Conservation (phyloP, 2,888 invertebrate genomes). For the Leptopterna dolabrata region DNA sequence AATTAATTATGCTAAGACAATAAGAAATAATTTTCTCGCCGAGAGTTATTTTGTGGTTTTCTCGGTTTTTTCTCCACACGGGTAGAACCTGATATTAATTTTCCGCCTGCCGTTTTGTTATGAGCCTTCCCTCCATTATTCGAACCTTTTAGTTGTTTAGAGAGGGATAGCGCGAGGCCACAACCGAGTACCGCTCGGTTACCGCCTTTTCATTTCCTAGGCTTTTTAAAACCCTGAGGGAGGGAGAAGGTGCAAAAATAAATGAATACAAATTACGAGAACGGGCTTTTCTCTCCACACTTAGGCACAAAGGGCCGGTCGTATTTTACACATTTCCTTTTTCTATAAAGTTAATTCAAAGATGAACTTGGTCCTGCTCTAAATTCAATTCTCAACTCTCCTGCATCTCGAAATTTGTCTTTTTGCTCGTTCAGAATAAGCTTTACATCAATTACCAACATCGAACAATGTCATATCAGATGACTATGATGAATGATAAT, state of each 20-base stretch:
- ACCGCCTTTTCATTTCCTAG: not conserved
- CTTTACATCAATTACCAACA: too few species aligned
- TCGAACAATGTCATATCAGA: too few species aligned
- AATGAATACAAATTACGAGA: slow-evolving; percentile 11
- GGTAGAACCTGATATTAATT: not conserved
- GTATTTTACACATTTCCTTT: not conserved
- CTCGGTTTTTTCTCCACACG: not conserved
- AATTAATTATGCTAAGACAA: not conserved
- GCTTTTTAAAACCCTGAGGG: not conserved
- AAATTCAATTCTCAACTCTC: not conserved
- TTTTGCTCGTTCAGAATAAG: too few species aligned
- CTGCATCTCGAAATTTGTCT: not conserved
- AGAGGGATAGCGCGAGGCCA: not conserved
- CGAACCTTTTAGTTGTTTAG: not conserved
- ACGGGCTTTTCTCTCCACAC: slow-evolving; percentile 1
- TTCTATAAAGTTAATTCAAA: not conserved
- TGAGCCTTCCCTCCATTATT: not conserved
- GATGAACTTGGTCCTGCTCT: not conserved
- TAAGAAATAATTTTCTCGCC: not conserved
- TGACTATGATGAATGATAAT: too few species aligned
- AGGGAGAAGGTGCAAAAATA: not conserved
- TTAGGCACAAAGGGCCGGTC: not conserved
- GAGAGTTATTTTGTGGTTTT: not conserved
- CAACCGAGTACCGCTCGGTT: not conserved
- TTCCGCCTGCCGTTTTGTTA: not conserved